phyloP scores from a whole-genome alignment of 1,140 invertebrate genomes.

The Leptinotarsa lineolata region DNA sequence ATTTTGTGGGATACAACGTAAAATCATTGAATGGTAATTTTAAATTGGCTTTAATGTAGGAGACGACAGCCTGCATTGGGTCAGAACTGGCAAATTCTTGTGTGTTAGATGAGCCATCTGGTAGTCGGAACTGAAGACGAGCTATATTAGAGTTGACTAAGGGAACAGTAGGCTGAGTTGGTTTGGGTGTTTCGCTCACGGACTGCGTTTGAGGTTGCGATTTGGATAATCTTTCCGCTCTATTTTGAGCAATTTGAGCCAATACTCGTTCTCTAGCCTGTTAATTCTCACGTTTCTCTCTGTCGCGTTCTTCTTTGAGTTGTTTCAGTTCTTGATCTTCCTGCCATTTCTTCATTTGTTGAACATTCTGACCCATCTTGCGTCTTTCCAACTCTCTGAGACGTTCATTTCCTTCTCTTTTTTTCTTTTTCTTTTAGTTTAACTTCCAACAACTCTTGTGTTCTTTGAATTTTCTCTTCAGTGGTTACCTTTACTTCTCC shows the following conservation, averaged over 20 bases:
- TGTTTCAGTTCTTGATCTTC: constrained; percentile 77
- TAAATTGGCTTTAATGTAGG: constrained; percentile 53
- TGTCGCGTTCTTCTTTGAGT: constrained; percentile 68
- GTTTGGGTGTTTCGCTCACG: constrained; percentile 20
- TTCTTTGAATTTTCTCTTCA: constrained; percentile 55
- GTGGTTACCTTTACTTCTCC: constrained; percentile 30
- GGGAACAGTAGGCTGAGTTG: not conserved
- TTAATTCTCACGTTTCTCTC: constrained; percentile 71
- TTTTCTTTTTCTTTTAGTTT: constrained; percentile 62
- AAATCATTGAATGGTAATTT: constrained; percentile 63
- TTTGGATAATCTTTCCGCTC: constrained; percentile 61
- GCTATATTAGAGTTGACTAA: constrained; percentile 50
- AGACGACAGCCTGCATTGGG: constrained; percentile 55
- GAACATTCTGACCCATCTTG: constrained; percentile 70
- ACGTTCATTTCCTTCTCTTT: constrained; percentile 70
- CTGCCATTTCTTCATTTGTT: constrained; percentile 70
- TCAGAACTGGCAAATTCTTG: constrained; percentile 53
- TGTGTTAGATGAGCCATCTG: constrained; percentile 67
- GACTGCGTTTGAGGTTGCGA: constrained; percentile 34
- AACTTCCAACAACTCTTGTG: constrained; percentile 64
- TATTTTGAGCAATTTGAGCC: constrained; percentile 77
- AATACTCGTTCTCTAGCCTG: constrained; percentile 70
- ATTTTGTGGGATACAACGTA: no score
- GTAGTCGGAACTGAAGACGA: constrained; percentile 81
- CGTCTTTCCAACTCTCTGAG: constrained; percentile 73